Evolutionary conservation across 2,888 invertebrate species (phyloP), one percentile per base, ranked within the genome.

Genomic region (Brachylomia viminalis): DNA sequence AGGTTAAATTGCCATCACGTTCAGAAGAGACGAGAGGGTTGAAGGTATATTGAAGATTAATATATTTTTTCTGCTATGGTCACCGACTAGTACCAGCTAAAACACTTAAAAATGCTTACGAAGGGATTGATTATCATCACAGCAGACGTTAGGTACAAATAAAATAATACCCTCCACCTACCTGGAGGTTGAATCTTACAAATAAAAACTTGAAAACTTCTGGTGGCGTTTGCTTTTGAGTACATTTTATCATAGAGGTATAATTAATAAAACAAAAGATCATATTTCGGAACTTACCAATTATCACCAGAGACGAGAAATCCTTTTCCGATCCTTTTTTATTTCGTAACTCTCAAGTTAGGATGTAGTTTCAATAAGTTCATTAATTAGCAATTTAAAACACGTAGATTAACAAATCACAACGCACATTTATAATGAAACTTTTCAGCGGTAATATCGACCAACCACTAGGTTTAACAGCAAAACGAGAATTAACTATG

Each of bases 231-330:
- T 20, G 15, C n/a, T 38, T 23, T 49, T n/a, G 5, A 54, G 7
- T n/a, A 17, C 17, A 54, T 20, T 20, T 8, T 8, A 45, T n/a
- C 17, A 30, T 45, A 30, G 30, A 52, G 5, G 2, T 27, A 69
- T 0, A 0, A 38, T 4, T 20, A 20, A 0, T 33, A 52, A 33
- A 38, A 42, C 1, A 7, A 64, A 69, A 69, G 7, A 42, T 17
- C 11, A 27, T 52, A 30, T 10, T 71, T 30, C n/a, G 13, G 13
- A 75, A 76, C 75, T 75, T 52, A 75, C 77, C 80, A 64, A 58
- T 23, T 56, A 45, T 5, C 23, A 52, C 56, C 17, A 33, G 45
- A 23, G 33, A 38, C 23, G 45, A 33, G 42, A 27, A 23, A 56
- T 56, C 33, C n/a, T 38, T 17, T 54, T 23, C 38, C 13, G 17